Percentiles rank a stretch among this genome's conserved stretches.
phyloP scores from a whole-genome alignment of 2,888 invertebrate species.

The Norana najaformis region DNA sequence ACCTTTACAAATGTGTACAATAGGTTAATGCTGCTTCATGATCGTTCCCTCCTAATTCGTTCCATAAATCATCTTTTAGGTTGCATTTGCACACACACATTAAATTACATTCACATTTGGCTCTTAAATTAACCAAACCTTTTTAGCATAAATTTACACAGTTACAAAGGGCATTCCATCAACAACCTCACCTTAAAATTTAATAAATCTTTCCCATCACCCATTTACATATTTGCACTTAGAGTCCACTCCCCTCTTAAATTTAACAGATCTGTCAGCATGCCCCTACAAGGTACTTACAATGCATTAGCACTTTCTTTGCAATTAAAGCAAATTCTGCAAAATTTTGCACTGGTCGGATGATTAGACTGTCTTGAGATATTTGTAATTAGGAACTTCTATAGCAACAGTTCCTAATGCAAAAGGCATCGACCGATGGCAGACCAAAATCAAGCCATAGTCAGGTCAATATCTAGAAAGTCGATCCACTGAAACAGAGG shows the following conservation, averaged over 20 bases:
- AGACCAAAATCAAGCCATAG: too few species aligned
- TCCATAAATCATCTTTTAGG: background rate
- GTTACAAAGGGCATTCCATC: background rate
- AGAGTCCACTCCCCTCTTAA: background rate
- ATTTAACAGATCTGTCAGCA: background rate
- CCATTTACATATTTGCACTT: background rate
- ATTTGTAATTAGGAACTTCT: too few species aligned
- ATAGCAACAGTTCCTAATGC: too few species aligned
- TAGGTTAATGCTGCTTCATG: background rate
- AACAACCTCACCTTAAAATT: background rate
- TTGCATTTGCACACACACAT: too few species aligned
- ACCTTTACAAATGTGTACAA: background rate
- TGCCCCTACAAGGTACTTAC: background rate
- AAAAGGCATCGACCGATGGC: too few species aligned
- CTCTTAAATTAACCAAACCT: background rate
- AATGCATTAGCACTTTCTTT: too few species aligned
- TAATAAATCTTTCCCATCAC: too few species aligned
- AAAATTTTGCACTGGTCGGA: too few species aligned
- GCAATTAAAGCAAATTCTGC: too few species aligned
- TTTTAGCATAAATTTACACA: background rate
- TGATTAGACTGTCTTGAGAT: too few species aligned
- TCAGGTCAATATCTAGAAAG: too few species aligned
- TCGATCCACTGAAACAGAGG: too few species aligned
- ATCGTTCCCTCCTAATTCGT: background rate
- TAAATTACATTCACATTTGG: background rate